Conservation (phyloP, 2,113 vertebrate species). For the sheep (Ovis aries) region ARS-UI_Ramb_v3.0 NC_056066.1:77864501-77865000, state of each 20-base stretch:
- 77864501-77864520: not conserved
- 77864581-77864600: not conserved
- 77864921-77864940: not conserved
- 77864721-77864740: not conserved
- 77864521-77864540: not conserved
- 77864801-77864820: not conserved
- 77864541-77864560: not conserved
- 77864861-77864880: not conserved
- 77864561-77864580: not conserved
- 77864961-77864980: not conserved
- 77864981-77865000: not conserved
- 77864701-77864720: not conserved
- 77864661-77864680: not conserved
- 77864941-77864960: not conserved
- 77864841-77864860: not conserved
- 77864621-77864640: not conserved
- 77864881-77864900: not conserved
- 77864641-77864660: not conserved
- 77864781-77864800: not conserved
- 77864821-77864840: accelerated
- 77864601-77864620: not conserved
- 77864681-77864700: not conserved
- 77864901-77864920: not conserved
- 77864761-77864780: not conserved
- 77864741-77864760: not conserved